Base-by-base conservation (phyloP, 2,888 invertebrate genomes). In the Eulithis testata region DNA sequence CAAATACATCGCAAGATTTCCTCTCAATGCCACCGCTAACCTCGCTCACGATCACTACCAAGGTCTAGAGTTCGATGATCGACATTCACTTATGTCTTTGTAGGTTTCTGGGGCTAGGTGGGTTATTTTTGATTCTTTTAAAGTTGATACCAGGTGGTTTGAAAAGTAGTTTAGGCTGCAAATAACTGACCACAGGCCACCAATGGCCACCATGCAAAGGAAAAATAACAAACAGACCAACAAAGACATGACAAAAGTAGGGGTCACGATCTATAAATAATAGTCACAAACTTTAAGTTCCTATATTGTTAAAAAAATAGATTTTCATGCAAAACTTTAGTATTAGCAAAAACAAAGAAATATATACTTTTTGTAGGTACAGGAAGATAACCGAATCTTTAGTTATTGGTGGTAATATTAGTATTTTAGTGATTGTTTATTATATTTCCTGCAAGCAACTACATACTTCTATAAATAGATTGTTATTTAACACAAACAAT, bases 21-120 rank as follows among this genome's bases (percentile, higher is more conserved):
- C 60, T 70, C 63, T 67, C 53, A 65, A 56, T 70, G 70, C 73
- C 71, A 66, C 69, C 70, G 72, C 72, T 79, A 81, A 73, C 87
- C 89, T 88, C 75, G 86, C 65, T 78, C 82, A 82, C 81, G 88
- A 83, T 89, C 91, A 90, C 79, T 86, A 89, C 75, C 91, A 90
- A 92, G 91, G 91, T 76, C 82, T 70, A 75, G 65, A 83, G 91
- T 91, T 91, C 91, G 90, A 88, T 86, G 90, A 76, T 84, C 91
- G 94, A 95, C 78, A 87, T 89, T 90, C 95, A 79, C 85, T 76
- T 43, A 21, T 21, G 40, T 4, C 21, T 43, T 27, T 55, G 37
- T 44, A 8, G 44, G 11, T 43, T 27, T 54, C 40, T 55, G 40
- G 40, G 54, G 5, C 43, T 54, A 4, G 11, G 12, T 11, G 21